A percentile compares a stretch with the other conserved stretches of the same genome.
These are phyloP conservation scores for Zoanthus sansibaricus DNA, from an alignment of 92 coral and sea anemone genomes.

Conservation along the genomic window DNA sequence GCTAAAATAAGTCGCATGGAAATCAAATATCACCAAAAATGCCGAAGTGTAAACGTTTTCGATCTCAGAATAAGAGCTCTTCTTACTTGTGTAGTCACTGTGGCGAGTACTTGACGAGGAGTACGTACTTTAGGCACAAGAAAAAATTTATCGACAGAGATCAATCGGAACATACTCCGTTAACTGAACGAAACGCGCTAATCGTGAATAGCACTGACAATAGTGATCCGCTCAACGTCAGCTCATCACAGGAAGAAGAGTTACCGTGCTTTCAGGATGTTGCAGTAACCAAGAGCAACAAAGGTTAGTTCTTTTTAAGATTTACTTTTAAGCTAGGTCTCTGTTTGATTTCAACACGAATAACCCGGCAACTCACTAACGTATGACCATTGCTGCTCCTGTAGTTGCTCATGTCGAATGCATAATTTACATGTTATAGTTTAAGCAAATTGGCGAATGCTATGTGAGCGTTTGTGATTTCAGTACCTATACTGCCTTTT, in stretches of 20 bases:
- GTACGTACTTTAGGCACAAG: constrained; percentile 2
- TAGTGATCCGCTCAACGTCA: constrained; percentile 2
- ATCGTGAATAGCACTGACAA: constrained; percentile 7
- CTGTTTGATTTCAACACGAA: background rate
- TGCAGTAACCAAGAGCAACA: background rate
- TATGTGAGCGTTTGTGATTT: too few species aligned
- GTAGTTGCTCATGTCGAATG: background rate
- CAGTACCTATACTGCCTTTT: background rate
- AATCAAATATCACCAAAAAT: background rate
- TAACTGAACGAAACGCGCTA: background rate
- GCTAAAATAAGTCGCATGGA: too few species aligned
- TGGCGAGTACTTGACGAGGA: constrained; percentile 15
- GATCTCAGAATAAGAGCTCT: background rate
- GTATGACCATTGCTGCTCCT: too few species aligned
- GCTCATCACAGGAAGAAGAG: constrained; percentile 3
- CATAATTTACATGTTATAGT: background rate
- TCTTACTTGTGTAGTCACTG: background rate
- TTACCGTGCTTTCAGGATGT: constrained; percentile 2
- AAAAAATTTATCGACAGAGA: constrained; percentile 2
- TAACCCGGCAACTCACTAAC: background rate
- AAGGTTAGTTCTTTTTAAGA: background rate
- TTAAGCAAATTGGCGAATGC: too few species aligned
- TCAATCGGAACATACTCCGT: background rate
- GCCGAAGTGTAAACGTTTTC: constrained; percentile 10
- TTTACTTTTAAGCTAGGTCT: background rate